Evolutionary conservation across 2,113 vertebrate species (phyloP).

Genomic region (Sinocyclocheilus rhinocerous): DNA sequence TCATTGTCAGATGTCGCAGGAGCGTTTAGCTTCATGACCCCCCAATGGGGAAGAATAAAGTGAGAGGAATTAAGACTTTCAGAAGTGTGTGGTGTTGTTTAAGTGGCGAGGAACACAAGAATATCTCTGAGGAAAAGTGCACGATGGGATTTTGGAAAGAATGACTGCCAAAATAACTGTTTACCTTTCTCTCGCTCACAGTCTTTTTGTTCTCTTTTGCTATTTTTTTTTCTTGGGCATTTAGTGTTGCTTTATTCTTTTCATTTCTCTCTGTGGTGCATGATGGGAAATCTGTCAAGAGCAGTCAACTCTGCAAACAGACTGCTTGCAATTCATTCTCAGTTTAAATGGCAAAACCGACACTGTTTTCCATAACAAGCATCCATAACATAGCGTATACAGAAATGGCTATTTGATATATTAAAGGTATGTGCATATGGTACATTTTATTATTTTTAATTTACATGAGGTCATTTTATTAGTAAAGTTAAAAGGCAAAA

Average conservation of each 20-base stretch:
- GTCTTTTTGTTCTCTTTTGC: slow-evolving; percentile 17
- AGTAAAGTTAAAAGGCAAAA: neutral
- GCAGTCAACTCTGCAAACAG: neutral
- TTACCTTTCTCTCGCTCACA: neutral
- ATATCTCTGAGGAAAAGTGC: neutral
- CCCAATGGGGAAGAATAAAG: neutral
- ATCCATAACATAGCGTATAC: neutral
- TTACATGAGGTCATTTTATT: neutral
- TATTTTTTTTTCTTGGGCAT: neutral
- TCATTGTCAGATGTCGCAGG: slow-evolving; percentile 32
- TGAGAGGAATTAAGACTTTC: slow-evolving; percentile 11
- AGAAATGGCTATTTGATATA: neutral
- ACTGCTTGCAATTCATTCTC: neutral
- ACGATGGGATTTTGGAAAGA: slow-evolving; percentile 21
- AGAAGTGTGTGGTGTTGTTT: slow-evolving; percentile 31
- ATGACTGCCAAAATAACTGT: neutral
- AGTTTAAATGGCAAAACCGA: slow-evolving; percentile 2
- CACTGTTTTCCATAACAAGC: neutral
- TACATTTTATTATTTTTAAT: neutral
- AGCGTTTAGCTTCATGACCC: slow-evolving; percentile 17
- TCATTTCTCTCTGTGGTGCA: neutral
- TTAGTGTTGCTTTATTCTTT: neutral
- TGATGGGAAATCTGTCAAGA: slow-evolving; percentile 37
- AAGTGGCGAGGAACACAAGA: neutral
- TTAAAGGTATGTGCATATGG: neutral